Evolutionary conservation across 2,888 invertebrate genomes (phyloP).

Genomic region (Rhynchonema sp.): DNA sequence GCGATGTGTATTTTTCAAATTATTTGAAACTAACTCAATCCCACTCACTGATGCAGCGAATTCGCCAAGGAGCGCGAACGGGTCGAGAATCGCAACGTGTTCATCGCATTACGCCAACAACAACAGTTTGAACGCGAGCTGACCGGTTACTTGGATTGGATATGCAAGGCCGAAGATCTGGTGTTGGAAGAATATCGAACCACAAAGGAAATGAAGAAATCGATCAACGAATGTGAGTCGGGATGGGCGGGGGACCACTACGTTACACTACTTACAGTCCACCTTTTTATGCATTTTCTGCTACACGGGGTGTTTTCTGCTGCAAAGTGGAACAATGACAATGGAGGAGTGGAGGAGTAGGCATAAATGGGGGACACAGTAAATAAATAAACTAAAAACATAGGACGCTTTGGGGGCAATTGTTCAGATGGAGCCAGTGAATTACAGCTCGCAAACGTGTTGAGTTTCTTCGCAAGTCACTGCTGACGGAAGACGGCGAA

Average conservation of each 20-base stretch:
- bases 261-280: no score
- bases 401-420: no score
- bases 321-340: no score
- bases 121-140: slow-evolving; percentile 93
- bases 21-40: not conserved
- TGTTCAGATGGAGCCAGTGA: no score
- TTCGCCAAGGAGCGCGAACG: slow-evolving; percentile 99
- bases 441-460: slow-evolving; percentile 60
- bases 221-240: slow-evolving; percentile 88
- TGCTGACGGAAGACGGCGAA: not conserved
- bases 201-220: slow-evolving; percentile 92
- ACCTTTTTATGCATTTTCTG: no score
- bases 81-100: slow-evolving; percentile 98
- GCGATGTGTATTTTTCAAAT: no score
- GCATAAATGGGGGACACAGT: no score
- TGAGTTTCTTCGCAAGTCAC: slow-evolving; percentile 49
- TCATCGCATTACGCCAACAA: slow-evolving; percentile 91
- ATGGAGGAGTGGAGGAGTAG: no score
- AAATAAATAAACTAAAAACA: no score
- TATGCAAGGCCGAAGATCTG: slow-evolving; percentile 98
- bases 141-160: slow-evolving; percentile 98
- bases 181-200: slow-evolving; percentile 95
- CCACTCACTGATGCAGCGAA: slow-evolving; percentile 57
- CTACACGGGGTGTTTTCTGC: no score
- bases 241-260: no score